Base-by-base conservation (phyloP, 35 echinoderm and acorn worm species). In the Eucidaris tribuloides region DNA sequence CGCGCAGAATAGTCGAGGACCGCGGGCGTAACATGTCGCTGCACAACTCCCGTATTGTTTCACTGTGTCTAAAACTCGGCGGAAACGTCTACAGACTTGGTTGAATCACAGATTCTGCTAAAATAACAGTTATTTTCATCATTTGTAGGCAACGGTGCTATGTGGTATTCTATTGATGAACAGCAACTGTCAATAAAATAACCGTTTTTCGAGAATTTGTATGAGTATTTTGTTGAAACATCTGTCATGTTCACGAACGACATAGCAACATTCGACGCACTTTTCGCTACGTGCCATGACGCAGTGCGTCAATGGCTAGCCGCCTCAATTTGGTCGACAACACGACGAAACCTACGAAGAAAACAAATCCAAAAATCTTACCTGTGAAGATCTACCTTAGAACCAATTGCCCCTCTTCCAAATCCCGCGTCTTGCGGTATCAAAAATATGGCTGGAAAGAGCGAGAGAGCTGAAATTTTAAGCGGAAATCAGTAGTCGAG, bases 221-320 rank as follows among this genome's bases (percentile, higher is more conserved):
- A 74, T 74, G 68, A 33, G 44, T 42, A 74, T 74, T 74, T 74
- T 25, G 68, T 22, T 38, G 68, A 33, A 74, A 74, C 68, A 74
- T 74, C 68, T 74, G 68, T 74, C 68, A 74, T 44, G 68, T 74
- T 74, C 37, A 40, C 68, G 28, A 74, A 24, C 68, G 68, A 35
- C 44, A 42, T 74, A 40, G 44, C 68, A 74, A 74, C 68, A 74
- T 74, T 74, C 68, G 68, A 74, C 68, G 37, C 68, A 74, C 68
- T 18, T 74, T 74, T 74, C 64, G 64, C 11, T 74, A 74, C 68
- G 68, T 74, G 68, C 68, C 68, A 74, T 74, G 68, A 74, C 68
- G 68, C 68, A 74, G 68, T 74, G 68, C 68, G 68, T 74, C 68
- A 43, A 74, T 44, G 37, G 68, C 68, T 40, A 74, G 68, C 68